Base-by-base conservation (phyloP, 2,888 invertebrate species). In the Lissonota sp. region DNA sequence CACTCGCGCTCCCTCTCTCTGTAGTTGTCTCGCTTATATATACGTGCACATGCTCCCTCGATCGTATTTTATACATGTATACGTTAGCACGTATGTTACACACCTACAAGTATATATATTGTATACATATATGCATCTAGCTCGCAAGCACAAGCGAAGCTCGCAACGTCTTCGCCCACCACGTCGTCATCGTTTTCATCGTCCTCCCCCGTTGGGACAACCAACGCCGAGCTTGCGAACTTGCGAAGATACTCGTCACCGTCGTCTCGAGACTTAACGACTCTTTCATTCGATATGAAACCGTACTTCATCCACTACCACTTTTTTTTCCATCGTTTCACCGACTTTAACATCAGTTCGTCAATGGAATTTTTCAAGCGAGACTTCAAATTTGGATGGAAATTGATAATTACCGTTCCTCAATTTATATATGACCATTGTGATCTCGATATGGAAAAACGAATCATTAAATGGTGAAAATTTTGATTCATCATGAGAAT, bases 1-100 rank as follows among this genome's bases (percentile, higher is more conserved):
- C 79, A 70, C 84, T 74, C 64, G 46, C 81, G 57, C 67, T 86
- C 79, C 87, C 83, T 87, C 84, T 70, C 76, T 77, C 78, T 78
- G 69, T 66, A 70, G 70, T 46, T 74, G 60, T 78, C 81, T 81
- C 78, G 69, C 80, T 77, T 64, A 58, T 26, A 58, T 26, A 26
- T 40, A 53, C 69, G n/a, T 58, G 58, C 42, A 51, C 66, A 12
- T 14, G 37, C 67, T 37, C 8, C 57, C 51, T 7, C 40, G 10
- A 49, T 49, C 49, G 49, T 49, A 49, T 49, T 49, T 5, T 10
- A 49, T 49, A 49, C 10, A 2, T 26, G 26, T 26, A n/a, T n/a
- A n/a, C n/a, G n/a, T n/a, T n/a, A n/a, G n/a, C n/a, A n/a, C n/a
- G n/a, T n/a, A 26, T 26, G 26, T 49, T 12, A 49, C 49, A 12